These are phyloP conservation scores for Pollachius pollachius DNA, from an alignment of 2,113 vertebrate genomes.

Conservation along the genomic window DNA sequence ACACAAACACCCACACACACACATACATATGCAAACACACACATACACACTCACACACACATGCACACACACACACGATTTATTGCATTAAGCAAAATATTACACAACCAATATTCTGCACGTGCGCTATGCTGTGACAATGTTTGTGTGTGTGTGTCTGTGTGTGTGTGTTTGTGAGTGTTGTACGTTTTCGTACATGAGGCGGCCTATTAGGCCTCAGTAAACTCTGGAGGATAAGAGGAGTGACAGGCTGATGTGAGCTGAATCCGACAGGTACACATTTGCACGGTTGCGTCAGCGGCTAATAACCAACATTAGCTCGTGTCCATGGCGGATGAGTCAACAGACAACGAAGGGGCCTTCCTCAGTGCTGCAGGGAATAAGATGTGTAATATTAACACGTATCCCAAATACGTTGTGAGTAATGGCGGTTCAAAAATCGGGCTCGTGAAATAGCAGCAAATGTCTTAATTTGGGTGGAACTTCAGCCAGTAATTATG, in stretches of 20 bases:
- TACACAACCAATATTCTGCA: too few relatives aligned
- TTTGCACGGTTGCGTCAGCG: slow-evolving; percentile 26
- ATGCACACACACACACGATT: too few relatives aligned
- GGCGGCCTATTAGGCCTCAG: background rate
- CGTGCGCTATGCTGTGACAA: too few relatives aligned
- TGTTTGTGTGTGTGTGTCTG: background rate
- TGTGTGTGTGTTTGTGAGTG: background rate
- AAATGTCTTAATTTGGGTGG: background rate
- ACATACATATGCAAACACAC: too few relatives aligned
- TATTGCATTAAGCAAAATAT: too few relatives aligned
- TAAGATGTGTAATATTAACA: slow-evolving; percentile 2
- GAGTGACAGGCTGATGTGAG: slow-evolving; percentile 41
- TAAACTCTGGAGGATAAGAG: slow-evolving; percentile 27
- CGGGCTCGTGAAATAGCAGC: background rate
- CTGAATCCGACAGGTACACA: slow-evolving; percentile 40
- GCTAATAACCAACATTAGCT: slow-evolving; percentile 41
- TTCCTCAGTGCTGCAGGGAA: slow-evolving; percentile 14
- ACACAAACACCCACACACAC: background rate
- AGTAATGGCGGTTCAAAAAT: background rate
- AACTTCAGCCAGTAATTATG: background rate
- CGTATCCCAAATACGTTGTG: background rate
- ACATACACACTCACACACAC: too few relatives aligned
- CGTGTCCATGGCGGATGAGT: slow-evolving; percentile 33
- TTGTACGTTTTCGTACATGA: background rate
- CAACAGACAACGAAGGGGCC: slow-evolving; percentile 15